A percentile compares a stretch with the other conserved stretches of the same genome.
Conservation (phyloP, 2,113 vertebrate species). For the Salvelinus sp. region DNA sequence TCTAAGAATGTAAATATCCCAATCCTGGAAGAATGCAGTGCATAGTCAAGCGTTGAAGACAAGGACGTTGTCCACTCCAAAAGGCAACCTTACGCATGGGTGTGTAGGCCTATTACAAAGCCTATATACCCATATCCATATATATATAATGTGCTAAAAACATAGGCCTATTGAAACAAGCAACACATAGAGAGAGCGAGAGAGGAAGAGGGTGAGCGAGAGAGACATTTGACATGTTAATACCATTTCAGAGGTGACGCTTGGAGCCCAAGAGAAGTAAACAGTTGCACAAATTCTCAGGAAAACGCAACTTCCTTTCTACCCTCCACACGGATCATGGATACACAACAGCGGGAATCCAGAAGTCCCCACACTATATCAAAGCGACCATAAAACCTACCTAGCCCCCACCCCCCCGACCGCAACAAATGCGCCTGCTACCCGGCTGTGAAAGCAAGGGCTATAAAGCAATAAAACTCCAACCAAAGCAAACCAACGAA, state of each 20-base stretch:
- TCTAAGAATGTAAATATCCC: background rate
- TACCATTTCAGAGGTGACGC: conserved; percentile 22
- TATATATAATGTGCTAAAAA: background rate
- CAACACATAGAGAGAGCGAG: background rate
- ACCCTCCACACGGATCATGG: conserved; percentile 8
- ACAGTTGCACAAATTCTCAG: conserved; percentile 43
- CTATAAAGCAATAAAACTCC: conserved; percentile 74
- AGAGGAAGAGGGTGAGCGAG: background rate
- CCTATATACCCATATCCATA: background rate
- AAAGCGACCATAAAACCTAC: conserved; percentile 58
- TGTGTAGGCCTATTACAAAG: too few relatives aligned
- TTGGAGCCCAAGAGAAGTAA: conserved; percentile 12
- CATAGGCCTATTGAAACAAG: too few relatives aligned
- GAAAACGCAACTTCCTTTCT: conserved; percentile 24
- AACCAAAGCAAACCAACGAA: conserved; percentile 45
- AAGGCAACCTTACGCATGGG: too few relatives aligned
- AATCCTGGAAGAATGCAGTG: too few relatives aligned
- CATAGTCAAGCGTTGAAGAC: too few relatives aligned
- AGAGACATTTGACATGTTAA: background rate
- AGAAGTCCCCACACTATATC: conserved; percentile 50
- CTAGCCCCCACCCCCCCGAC: conserved; percentile 38
- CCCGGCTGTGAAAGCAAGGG: conserved; percentile 63
- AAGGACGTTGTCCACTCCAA: too few relatives aligned
- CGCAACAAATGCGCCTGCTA: conserved; percentile 62
- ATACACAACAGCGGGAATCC: conserved; percentile 37